Percentiles rank a stretch among this genome's conserved stretches.
These are phyloP conservation scores for Cetonia aurata DNA, from an alignment of 2,888 invertebrate species.

Conservation along the genomic window DNA sequence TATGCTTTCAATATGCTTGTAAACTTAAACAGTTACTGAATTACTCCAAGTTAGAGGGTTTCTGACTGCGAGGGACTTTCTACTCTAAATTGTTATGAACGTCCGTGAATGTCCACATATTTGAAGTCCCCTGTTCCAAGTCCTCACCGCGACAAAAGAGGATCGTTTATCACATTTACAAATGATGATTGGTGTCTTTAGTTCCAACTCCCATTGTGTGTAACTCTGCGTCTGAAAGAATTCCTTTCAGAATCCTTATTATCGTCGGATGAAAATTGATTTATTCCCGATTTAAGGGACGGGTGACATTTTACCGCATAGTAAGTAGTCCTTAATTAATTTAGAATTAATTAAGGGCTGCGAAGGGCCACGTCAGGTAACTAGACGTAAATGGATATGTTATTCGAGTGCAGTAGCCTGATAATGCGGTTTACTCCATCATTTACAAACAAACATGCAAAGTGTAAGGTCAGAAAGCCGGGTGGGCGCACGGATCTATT, in stretches of 20 bases:
- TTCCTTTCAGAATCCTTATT: neutral
- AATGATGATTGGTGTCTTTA: slow-evolving; percentile 54
- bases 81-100: slow-evolving; percentile 14
- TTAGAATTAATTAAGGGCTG: too few relatives aligned
- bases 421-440: slow-evolving; percentile 21
- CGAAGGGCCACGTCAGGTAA: slow-evolving; percentile 6
- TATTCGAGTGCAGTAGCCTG: slow-evolving; percentile 18
- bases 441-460: slow-evolving; percentile 33
- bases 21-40: neutral
- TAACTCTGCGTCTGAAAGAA: slow-evolving; percentile 39
- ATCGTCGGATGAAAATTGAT: too few relatives aligned
- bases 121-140: slow-evolving; percentile 53
- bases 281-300: neutral
- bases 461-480: slow-evolving; percentile 27
- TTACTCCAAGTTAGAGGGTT: neutral
- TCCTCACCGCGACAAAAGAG: slow-evolving; percentile 57
- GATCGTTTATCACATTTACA: slow-evolving; percentile 61
- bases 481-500: slow-evolving; percentile 48
- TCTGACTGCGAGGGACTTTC: slow-evolving; percentile 18
- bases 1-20: neutral
- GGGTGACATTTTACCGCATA: too few relatives aligned
- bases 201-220: slow-evolving; percentile 51
- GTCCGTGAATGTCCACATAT: slow-evolving; percentile 51
- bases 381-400: slow-evolving; percentile 19
- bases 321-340: too few relatives aligned